A percentile compares a stretch with the other conserved stretches of the same genome.
phyloP scores from a whole-genome alignment of 2,888 invertebrate species.

The Hydraecia micacea region DNA sequence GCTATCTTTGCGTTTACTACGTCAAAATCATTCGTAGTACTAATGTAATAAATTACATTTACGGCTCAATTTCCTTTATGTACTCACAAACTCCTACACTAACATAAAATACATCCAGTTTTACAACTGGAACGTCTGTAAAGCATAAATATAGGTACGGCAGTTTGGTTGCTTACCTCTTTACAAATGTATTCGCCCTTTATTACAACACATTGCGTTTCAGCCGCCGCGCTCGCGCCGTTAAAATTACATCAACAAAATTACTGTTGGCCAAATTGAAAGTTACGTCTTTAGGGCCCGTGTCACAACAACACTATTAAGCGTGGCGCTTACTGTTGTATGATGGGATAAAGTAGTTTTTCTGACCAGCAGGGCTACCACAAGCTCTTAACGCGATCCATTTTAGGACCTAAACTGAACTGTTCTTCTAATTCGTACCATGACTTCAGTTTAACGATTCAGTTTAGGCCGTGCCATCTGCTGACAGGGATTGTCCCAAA shows the following conservation, averaged over 20 bases:
- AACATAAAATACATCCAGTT: slow-evolving; percentile 44
- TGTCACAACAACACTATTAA: slow-evolving; percentile 55
- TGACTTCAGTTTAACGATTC: too few relatives aligned
- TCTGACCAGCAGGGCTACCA: too few relatives aligned
- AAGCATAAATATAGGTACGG: slow-evolving; percentile 42
- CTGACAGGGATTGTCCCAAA: too few relatives aligned
- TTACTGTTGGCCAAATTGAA: slow-evolving; percentile 63
- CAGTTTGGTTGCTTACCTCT: slow-evolving; percentile 47
- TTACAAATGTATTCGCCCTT: slow-evolving; percentile 60
- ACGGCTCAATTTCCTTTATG: background rate
- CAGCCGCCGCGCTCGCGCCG: slow-evolving; percentile 43
- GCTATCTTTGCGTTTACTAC: background rate
- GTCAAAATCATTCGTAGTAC: background rate
- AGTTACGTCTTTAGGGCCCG: slow-evolving; percentile 47
- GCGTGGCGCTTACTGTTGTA: slow-evolving; percentile 13
- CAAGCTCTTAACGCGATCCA: too few relatives aligned
- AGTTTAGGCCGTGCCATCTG: too few relatives aligned
- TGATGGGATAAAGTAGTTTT: slow-evolving; percentile 4
- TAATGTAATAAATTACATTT: background rate
- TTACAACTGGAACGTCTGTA: slow-evolving; percentile 44
- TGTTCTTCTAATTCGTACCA: too few relatives aligned
- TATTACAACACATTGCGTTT: slow-evolving; percentile 60
- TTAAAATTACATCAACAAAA: slow-evolving; percentile 68
- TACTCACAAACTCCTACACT: slow-evolving; percentile 7
- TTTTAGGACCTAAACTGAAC: too few relatives aligned